phyloP scores from a whole-genome alignment of 1,140 invertebrate genomes.

The Lasioglossum baleicum region DNA sequence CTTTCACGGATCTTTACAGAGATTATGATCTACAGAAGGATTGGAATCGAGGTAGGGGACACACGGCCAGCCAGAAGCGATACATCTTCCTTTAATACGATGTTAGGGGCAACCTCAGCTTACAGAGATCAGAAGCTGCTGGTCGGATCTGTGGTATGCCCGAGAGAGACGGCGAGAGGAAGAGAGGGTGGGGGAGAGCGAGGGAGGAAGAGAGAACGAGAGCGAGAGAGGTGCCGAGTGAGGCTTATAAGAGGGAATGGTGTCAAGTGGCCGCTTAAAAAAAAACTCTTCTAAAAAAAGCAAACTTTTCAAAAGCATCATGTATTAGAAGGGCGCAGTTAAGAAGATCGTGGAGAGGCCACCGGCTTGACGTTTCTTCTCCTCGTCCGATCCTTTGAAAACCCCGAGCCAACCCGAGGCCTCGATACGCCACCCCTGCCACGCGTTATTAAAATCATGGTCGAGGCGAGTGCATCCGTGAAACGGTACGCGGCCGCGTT shows the following conservation, averaged over 20 bases:
- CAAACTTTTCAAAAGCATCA: constrained; percentile 46
- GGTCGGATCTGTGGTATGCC: background rate
- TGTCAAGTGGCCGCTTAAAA: constrained; percentile 46
- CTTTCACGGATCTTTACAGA: background rate
- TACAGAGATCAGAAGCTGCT: constrained; percentile 1
- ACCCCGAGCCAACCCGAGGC: background rate
- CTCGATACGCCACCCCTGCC: background rate
- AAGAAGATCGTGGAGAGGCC: constrained; percentile 37
- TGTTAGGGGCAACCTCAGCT: constrained; percentile 8
- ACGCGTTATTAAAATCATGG: no score
- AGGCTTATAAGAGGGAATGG: constrained; percentile 41
- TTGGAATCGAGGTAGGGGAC: background rate
- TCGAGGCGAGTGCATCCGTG: no score
- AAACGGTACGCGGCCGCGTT: no score
- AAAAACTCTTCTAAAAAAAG: constrained; percentile 44
- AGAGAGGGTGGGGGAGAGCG: no score
- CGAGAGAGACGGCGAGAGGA: background rate
- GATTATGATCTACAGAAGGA: background rate
- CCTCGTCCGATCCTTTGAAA: constrained; percentile 36
- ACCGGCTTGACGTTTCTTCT: constrained; percentile 18
- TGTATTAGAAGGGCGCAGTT: constrained; percentile 40
- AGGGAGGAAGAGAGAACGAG: background rate
- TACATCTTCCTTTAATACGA: constrained; percentile 39
- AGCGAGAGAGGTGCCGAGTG: constrained; percentile 1
- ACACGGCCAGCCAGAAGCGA: background rate